Conservation (phyloP, 2,888 invertebrate genomes). For the Drosophila hamatofila region DNA sequence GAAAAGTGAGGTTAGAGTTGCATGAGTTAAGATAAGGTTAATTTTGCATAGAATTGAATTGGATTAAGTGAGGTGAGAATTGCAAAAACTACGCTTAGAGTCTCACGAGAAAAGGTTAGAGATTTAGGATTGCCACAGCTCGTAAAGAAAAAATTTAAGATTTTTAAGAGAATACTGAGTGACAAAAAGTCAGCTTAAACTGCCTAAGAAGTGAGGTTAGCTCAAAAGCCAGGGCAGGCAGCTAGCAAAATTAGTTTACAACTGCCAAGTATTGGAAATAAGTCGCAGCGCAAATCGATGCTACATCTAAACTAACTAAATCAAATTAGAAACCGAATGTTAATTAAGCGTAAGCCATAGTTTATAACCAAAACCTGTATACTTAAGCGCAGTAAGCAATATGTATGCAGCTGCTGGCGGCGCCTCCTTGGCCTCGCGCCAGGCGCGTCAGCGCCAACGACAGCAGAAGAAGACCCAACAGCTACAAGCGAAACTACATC, state of each 20-base stretch:
- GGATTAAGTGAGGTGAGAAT: neutral
- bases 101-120: neutral
- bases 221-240: constrained; percentile 2
- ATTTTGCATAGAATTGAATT: neutral
- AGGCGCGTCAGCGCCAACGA: constrained; percentile 89
- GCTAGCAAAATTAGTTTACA: neutral
- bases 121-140: neutral
- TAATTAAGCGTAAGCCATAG: constrained; percentile 36
- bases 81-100: neutral
- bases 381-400: constrained; percentile 37
- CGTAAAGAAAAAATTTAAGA: neutral
- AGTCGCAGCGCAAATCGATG: constrained; percentile 8
- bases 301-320: constrained; percentile 7
- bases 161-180: too few relatives aligned
- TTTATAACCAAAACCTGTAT: constrained; percentile 36
- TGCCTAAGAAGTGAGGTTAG: neutral
- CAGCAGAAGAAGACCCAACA: constrained; percentile 86
- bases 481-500: constrained; percentile 86
- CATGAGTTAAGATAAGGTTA: neutral
- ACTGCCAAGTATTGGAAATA: constrained; percentile 12
- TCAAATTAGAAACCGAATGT: constrained; percentile 32
- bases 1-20: constrained; percentile 13
- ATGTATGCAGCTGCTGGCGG: constrained; percentile 97
- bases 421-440: constrained; percentile 93
- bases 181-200: neutral